Evolutionary conservation across 2,113 vertebrate species (phyloP), one percentile per base, ranked within the genome.

Genomic region (Ammodytes dubius): DNA sequence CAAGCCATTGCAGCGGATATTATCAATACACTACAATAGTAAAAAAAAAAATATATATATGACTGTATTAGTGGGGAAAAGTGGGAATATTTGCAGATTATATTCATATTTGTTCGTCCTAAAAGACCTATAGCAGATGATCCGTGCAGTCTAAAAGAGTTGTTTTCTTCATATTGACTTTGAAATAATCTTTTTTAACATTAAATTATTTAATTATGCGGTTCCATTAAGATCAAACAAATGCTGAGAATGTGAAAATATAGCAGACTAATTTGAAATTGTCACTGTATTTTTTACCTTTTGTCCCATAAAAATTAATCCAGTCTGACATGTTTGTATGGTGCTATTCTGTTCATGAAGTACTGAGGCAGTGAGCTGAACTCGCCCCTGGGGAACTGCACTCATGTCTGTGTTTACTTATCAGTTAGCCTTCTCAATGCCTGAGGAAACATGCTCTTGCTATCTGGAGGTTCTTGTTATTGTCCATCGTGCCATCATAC

Each of bases 1-100:
- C 93, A 99, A 94, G 75, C 98, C 98, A 89, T 99, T 99, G 89
- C 98, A 99, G 64, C 98, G 96, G 90, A 99, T 99, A 83, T 99
- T 99, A 94, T 99, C 98, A 80, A 99, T 97, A 78, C 98, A 99
- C 98, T 99, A 83, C 53, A 82, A 57, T 8, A 87, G 43, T 73
- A 19, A 7, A 54, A 37, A 39, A 27, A 5, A 7, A 17, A 49
- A 65, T 7, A 10, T 37, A 10, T 7, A 11, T 43, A 75, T 45
- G 15, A 60, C 9, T 46, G 4, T 4, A 53, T 19, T 52, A 83
- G 57, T 27, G 4, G 17, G 17, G 6, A 8, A 69, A 57, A 39
- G 42, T 71, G 27, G 59, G 15, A 59, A 27, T 14, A 5, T 15
- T 37, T 17, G 17, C 35, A 19, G 3, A 52, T 77, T 50, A 49